A percentile compares a stretch with the other conserved stretches of the same genome.
These are phyloP conservation scores for Chaetodon trifascialis DNA, from an alignment of 2,113 vertebrate species.

Conservation along the genomic window DNA sequence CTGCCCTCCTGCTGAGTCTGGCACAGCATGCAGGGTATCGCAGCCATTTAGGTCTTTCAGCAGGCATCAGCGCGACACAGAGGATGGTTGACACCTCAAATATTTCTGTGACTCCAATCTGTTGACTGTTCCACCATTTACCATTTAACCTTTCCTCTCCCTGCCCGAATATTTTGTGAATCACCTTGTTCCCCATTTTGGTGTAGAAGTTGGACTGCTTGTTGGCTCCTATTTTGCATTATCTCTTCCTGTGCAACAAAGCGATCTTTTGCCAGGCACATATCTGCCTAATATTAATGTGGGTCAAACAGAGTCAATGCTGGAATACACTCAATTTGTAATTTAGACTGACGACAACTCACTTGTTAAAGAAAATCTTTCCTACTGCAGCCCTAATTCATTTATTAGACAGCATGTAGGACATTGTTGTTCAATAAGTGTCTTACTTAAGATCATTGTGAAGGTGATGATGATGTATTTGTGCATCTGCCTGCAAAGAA, in stretches of 20 bases:
- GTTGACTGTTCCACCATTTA: neutral
- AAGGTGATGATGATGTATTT: neutral
- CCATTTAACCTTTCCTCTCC: neutral
- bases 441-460: neutral
- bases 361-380: neutral
- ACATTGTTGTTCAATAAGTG: neutral
- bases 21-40: neutral
- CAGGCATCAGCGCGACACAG: neutral
- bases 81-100: conserved; percentile 23
- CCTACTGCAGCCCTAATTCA: neutral
- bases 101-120: conserved; percentile 19
- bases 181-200: neutral
- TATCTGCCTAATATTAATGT: conserved; percentile 3
- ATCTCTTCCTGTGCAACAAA: neutral
- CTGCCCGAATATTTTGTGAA: neutral
- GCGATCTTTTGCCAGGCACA: neutral
- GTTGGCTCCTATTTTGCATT: neutral
- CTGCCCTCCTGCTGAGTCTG: conserved; percentile 14
- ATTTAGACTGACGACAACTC: neutral
- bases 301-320: neutral
- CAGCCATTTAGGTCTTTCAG: conserved; percentile 32
- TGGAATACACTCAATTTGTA: neutral
- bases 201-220: neutral
- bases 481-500: neutral
- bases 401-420: neutral